Conservation (phyloP, 1,140 invertebrate species). For the Ceratina australensis region DNA sequence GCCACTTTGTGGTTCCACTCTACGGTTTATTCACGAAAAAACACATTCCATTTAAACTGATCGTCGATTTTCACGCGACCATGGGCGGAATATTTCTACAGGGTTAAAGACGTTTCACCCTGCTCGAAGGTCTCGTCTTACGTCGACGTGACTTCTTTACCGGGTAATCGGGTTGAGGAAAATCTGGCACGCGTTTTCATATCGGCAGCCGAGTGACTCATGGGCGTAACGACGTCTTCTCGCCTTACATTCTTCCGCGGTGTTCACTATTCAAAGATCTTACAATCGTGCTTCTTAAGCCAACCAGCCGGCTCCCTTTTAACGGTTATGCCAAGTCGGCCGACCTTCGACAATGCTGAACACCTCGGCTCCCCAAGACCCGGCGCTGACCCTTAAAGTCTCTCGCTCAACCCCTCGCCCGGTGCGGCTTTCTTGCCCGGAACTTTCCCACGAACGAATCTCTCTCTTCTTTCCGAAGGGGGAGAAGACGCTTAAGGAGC, state of each 20-base stretch:
- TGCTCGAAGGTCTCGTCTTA: neutral
- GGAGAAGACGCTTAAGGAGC: constrained; percentile 33
- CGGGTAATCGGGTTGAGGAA: constrained; percentile 22
- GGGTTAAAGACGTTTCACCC: neutral
- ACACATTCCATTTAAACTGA: neutral
- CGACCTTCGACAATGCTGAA: constrained; percentile 69
- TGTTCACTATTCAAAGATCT: constrained; percentile 55
- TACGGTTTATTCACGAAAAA: constrained; percentile 23
- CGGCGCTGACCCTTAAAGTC: constrained; percentile 66
- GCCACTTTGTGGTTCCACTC: constrained; percentile 21
- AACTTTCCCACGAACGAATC: constrained; percentile 68
- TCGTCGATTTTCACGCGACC: neutral
- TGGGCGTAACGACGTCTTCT: constrained; percentile 55
- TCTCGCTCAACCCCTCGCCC: constrained; percentile 51
- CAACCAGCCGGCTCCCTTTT: constrained; percentile 56
- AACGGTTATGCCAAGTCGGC: constrained; percentile 70
- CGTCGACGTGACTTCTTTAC: neutral
- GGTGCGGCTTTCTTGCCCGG: constrained; percentile 57
- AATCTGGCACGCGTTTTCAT: constrained; percentile 20
- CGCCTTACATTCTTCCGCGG: constrained; percentile 56
- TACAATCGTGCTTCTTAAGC: constrained; percentile 60
- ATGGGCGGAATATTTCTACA: neutral
- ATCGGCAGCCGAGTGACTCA: constrained; percentile 40
- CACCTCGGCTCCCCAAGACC: constrained; percentile 52
- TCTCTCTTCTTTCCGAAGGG: constrained; percentile 32